Percentiles rank a stretch among this genome's conserved stretches.
Evolutionary conservation across 2,888 invertebrate genomes (phyloP).

Genomic region (Ophion slaviceki): DNA sequence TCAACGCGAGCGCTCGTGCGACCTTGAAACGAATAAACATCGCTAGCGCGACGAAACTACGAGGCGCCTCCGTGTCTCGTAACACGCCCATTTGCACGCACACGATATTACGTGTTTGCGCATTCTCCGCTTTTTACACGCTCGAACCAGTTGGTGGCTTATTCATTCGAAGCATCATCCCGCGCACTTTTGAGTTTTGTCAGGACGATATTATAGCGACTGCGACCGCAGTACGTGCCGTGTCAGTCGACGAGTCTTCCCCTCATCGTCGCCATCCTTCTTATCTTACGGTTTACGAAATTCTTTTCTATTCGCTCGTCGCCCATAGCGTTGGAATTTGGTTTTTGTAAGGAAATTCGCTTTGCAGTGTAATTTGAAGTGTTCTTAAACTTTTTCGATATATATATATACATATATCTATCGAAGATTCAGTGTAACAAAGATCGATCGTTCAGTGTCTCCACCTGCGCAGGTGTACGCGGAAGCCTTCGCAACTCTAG

Average conservation of each 20-base stretch:
- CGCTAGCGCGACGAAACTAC: background rate
- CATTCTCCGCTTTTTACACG: constrained; percentile 2
- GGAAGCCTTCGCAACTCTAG: background rate
- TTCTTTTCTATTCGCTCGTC: too few species aligned
- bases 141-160: too few species aligned
- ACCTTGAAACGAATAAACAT: constrained; percentile 17
- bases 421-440: too few species aligned
- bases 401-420: too few species aligned
- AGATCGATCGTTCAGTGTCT: too few species aligned
- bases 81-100: background rate
- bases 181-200: constrained; percentile 12
- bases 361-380: too few species aligned
- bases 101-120: constrained; percentile 3
- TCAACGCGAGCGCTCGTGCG: background rate
- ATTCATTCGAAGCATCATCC: constrained; percentile 17
- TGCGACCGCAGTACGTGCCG: background rate
- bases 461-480: background rate
- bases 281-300: background rate
- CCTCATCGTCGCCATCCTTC: background rate
- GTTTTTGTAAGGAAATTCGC: too few species aligned
- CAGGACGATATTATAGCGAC: background rate
- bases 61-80: constrained; percentile 25
- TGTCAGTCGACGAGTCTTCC: background rate
- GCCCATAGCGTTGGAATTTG: too few species aligned
- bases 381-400: too few species aligned